These are phyloP conservation scores for Phoxinus dragarum DNA, from an alignment of 2,797 vertebrate species.

Conservation along the genomic window DNA sequence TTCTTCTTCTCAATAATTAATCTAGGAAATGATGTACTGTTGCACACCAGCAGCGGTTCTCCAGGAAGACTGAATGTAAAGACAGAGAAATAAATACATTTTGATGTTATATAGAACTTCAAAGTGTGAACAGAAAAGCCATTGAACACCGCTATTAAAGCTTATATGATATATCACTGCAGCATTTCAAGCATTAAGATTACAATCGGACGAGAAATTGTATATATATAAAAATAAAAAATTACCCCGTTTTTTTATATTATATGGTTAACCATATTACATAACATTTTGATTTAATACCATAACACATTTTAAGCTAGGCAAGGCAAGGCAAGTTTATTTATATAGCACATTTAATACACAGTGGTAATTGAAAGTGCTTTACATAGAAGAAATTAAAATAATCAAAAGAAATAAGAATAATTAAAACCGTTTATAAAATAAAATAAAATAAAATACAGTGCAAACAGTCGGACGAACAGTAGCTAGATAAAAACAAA, in stretches of 20 bases:
- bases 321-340: too few relatives aligned
- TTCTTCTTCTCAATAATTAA: conserved; percentile 33
- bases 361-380: too few relatives aligned
- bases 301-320: background rate
- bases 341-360: too few relatives aligned
- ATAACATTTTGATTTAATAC: conserved; percentile 8
- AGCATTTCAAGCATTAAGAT: background rate
- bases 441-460: too few relatives aligned
- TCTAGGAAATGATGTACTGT: background rate
- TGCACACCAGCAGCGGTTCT: conserved; percentile 33
- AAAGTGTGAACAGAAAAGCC: background rate
- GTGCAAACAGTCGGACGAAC: too few relatives aligned
- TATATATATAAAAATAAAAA: too few relatives aligned
- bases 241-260: background rate
- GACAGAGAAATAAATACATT: conserved; percentile 2
- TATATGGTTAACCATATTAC: conserved; percentile 7
- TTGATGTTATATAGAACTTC: background rate
- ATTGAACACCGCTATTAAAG: background rate
- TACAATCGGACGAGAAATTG: background rate
- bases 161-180: background rate
- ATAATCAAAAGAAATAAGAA: too few relatives aligned
- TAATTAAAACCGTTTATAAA: too few relatives aligned
- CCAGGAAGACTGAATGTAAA: background rate
- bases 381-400: too few relatives aligned
- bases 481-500: background rate